A percentile compares a stretch with the other conserved stretches of the same genome.
Evolutionary conservation across 2,888 invertebrate genomes (phyloP).

Genomic region (Leucoma salicis): DNA sequence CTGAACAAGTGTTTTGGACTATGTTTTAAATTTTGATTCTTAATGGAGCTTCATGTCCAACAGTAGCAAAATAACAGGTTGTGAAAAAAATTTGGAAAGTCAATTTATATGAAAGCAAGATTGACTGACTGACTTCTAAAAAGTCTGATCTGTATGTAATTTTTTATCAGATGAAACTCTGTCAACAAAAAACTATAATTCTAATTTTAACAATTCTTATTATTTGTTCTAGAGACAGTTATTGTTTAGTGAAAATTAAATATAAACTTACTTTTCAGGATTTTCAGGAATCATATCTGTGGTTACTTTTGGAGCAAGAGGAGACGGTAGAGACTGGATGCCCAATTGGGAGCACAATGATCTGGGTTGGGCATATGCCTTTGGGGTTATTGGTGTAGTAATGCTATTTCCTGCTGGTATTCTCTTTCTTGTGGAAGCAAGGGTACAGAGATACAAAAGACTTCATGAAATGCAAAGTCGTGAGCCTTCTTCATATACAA

Average conservation of each 20-base stretch:
- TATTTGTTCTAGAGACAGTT: too few species aligned
- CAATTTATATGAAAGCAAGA: too few species aligned
- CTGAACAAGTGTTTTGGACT: too few species aligned
- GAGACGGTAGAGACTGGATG: slow-evolving; percentile 97
- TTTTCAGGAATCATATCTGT: slow-evolving; percentile 92
- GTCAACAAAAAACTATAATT: too few species aligned
- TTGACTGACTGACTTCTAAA: too few species aligned
- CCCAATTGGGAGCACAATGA: slow-evolving; percentile 98
- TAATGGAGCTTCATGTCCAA: too few species aligned
- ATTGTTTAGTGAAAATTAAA: background rate
- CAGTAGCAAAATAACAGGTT: too few species aligned
- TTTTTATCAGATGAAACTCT: too few species aligned
- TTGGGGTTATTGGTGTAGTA: slow-evolving; percentile 91
- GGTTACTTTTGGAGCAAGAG: slow-evolving; percentile 93
- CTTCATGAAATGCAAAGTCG: slow-evolving; percentile 86
- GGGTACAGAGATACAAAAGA: slow-evolving; percentile 88
- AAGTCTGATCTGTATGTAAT: too few species aligned
- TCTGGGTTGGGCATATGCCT: slow-evolving; percentile 95
- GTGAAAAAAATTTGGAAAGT: too few species aligned
- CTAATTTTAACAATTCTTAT: too few species aligned
- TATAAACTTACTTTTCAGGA: slow-evolving; percentile 83
- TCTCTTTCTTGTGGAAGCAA: slow-evolving; percentile 91
- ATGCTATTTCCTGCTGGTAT: slow-evolving; percentile 88
- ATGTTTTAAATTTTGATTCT: too few species aligned
- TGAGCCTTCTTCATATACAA: slow-evolving; percentile 85